phyloP scores from a whole-genome alignment of 1,140 invertebrate species.

The Cotesia chilonis region DNA sequence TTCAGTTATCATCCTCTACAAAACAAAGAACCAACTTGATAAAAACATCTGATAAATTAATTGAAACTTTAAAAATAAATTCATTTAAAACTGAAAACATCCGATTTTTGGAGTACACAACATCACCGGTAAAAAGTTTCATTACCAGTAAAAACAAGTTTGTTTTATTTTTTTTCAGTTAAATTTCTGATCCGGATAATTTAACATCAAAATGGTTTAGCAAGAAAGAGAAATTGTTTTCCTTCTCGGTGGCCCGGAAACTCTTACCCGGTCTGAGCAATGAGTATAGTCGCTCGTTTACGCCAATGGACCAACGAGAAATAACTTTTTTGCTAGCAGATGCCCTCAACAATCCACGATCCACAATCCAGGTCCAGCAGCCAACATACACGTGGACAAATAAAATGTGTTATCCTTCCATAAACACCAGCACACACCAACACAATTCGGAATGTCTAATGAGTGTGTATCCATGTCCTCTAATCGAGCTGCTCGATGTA shows the following conservation, averaged over 20 bases:
- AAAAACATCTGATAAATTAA: too few species aligned
- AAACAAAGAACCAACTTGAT: too few species aligned
- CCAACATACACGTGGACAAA: too few species aligned
- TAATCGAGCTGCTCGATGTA: constrained; percentile 28
- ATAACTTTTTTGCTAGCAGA: constrained; percentile 36
- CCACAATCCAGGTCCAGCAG: too few species aligned
- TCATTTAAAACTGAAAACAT: too few species aligned
- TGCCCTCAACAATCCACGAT: constrained; percentile 9
- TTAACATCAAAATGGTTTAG: neutral
- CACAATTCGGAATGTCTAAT: constrained; percentile 32
- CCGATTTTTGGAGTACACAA: too few species aligned
- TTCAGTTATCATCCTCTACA: too few species aligned
- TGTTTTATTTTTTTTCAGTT: too few species aligned
- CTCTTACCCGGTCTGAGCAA: too few species aligned
- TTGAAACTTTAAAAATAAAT: too few species aligned
- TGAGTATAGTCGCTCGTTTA: constrained; percentile 15
- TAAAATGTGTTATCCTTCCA: neutral
- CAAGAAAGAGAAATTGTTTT: constrained; percentile 2
- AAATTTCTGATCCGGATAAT: neutral
- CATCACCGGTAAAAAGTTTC: too few species aligned
- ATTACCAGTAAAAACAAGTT: too few species aligned
- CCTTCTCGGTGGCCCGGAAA: constrained; percentile 4
- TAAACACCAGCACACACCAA: constrained; percentile 22
- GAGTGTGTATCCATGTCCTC: constrained; percentile 39
- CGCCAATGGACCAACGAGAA: constrained; percentile 26